Conservation (phyloP, 2,113 vertebrate species). For the Cepphus grylle region DNA sequence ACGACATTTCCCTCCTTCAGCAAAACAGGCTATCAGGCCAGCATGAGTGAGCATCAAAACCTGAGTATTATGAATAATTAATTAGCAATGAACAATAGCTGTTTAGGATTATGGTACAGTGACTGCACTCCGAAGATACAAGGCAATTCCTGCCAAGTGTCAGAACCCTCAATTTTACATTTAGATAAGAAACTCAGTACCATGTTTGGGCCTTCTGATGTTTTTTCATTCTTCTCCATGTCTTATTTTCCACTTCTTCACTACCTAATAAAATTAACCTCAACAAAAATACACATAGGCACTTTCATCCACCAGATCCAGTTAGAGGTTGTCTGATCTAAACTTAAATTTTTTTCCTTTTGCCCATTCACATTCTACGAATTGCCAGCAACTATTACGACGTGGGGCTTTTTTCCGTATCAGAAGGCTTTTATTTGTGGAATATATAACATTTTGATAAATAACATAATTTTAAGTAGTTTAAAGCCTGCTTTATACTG, state of each 20-base stretch:
- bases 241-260: neutral
- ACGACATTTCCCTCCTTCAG: neutral
- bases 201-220: neutral
- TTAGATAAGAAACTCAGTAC: neutral
- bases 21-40: neutral
- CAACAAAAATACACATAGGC: neutral
- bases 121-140: neutral
- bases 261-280: neutral
- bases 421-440: neutral
- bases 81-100: neutral
- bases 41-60: neutral
- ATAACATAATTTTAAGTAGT: neutral
- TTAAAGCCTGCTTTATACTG: neutral
- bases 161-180: neutral
- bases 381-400: neutral
- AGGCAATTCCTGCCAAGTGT: neutral
- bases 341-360: neutral
- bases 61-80: neutral
- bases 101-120: neutral
- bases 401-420: neutral
- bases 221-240: neutral
- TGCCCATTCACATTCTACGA: neutral
- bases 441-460: neutral
- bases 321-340: neutral
- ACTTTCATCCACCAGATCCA: neutral